These are phyloP conservation scores for Hormiphora californensis DNA, from an alignment of 37 sponge, comb jelly and placozoan genomes.

Conservation along the genomic window DNA sequence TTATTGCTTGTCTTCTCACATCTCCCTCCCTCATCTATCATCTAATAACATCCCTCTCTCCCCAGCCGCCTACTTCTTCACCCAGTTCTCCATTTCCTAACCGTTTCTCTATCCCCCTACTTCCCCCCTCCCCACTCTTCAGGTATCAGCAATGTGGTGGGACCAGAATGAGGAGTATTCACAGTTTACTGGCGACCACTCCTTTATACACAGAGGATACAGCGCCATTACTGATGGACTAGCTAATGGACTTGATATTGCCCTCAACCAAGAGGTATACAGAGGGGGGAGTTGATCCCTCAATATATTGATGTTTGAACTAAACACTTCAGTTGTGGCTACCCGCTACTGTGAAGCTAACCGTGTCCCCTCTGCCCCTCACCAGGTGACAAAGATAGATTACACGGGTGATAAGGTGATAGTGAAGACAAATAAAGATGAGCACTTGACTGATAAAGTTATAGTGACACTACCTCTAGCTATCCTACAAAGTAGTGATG, in stretches of 20 bases:
- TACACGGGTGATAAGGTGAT: constrained; percentile 38
- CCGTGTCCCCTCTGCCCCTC: neutral
- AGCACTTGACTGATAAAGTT: constrained; percentile 57
- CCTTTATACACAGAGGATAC: constrained; percentile 67
- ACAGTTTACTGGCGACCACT: constrained; percentile 80
- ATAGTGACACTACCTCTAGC: constrained; percentile 79
- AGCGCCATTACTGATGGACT: constrained; percentile 55
- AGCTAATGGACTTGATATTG: constrained; percentile 58
- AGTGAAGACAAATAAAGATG: constrained; percentile 6
- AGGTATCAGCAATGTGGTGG: constrained; percentile 83
- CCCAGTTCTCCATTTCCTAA: no score
- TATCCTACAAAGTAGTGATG: constrained; percentile 59
- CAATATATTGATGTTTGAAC: no score
- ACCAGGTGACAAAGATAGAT: constrained; percentile 39
- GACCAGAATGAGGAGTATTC: constrained; percentile 80
- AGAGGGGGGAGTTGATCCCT: constrained; percentile 50
- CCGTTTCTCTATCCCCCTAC: no score
- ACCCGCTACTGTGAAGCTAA: no score
- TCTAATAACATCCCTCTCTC: no score
- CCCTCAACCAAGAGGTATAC: constrained; percentile 59
- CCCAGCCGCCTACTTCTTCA: no score
- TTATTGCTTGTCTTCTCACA: no score
- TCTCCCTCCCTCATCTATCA: no score
- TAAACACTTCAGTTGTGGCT: no score
- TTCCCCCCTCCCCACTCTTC: neutral